phyloP scores from a whole-genome alignment of 2,888 invertebrate genomes.

The Antitype chi region DNA sequence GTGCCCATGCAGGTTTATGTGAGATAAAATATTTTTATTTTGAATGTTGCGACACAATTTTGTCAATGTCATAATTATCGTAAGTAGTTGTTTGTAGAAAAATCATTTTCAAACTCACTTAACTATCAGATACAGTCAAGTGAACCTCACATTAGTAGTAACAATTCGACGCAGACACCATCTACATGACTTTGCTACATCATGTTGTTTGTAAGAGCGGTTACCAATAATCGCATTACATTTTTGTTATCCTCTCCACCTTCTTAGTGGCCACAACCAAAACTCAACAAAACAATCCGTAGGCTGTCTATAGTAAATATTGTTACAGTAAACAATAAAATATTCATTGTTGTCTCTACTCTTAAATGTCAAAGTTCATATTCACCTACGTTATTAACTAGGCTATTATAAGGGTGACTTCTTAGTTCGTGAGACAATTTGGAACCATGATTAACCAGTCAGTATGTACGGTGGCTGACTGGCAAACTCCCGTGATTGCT shows the following conservation, averaged over 20 bases:
- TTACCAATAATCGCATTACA: background rate
- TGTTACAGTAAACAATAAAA: constrained; percentile 29
- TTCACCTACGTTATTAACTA: background rate
- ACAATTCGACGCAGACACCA: background rate
- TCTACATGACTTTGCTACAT: background rate
- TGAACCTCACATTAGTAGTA: too few relatives aligned
- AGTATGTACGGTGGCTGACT: too few relatives aligned
- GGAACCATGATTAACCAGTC: background rate
- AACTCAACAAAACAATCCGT: constrained; percentile 12
- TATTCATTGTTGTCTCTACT: constrained; percentile 4
- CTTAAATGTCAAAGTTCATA: constrained; percentile 32
- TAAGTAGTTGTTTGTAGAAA: background rate
- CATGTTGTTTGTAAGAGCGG: background rate
- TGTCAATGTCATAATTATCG: background rate
- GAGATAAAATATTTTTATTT: too few relatives aligned
- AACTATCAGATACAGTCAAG: background rate
- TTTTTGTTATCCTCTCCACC: background rate
- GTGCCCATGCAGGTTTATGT: too few relatives aligned
- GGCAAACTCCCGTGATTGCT: too few relatives aligned
- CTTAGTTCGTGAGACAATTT: background rate
- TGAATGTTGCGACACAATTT: background rate
- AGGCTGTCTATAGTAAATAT: constrained; percentile 26
- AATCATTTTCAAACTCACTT: background rate
- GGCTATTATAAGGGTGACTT: background rate
- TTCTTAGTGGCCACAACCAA: background rate